phyloP scores from a whole-genome alignment of 2,888 invertebrate species.

The Pollenia griseotomentosa region DNA sequence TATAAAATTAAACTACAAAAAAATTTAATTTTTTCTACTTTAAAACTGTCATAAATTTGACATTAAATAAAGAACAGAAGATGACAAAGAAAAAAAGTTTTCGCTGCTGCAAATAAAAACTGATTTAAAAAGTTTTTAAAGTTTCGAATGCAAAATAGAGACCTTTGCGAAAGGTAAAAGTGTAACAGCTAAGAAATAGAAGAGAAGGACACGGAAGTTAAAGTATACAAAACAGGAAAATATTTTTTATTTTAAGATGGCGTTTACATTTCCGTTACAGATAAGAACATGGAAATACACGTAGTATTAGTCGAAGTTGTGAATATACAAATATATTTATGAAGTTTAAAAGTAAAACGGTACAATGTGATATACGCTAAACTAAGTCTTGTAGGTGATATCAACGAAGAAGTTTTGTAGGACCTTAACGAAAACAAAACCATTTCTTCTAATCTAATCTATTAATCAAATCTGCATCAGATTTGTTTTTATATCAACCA shows the following conservation, averaged over 20 bases:
- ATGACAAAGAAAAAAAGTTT: background rate
- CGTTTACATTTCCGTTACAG: conserved; percentile 11
- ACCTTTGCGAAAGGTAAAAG: background rate
- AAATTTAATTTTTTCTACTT: background rate
- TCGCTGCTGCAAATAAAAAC: conserved; percentile 12
- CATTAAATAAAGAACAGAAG: background rate
- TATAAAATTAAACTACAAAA: background rate
- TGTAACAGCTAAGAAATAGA: conserved; percentile 2
- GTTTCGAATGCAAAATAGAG: conserved; percentile 16
- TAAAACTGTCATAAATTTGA: conserved; percentile 36
- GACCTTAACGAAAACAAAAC: too few species aligned
- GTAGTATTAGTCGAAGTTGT: too few species aligned
- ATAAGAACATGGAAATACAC: background rate
- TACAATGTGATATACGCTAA: too few species aligned
- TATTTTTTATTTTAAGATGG: background rate
- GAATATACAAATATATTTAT: too few species aligned
- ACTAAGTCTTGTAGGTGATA: too few species aligned
- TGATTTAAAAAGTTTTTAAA: conserved; percentile 38
- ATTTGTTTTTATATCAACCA: too few species aligned
- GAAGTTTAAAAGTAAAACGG: too few species aligned
- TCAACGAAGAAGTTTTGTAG: too few species aligned
- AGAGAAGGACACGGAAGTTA: background rate
- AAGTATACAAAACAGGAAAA: conserved; percentile 11
- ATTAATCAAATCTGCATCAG: too few species aligned
- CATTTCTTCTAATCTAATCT: too few species aligned